A percentile compares a stretch with the other conserved stretches of the same genome.
phyloP scores from a whole-genome alignment of 2,797 vertebrate genomes.

The Otolemur crassicaudatus region DNA sequence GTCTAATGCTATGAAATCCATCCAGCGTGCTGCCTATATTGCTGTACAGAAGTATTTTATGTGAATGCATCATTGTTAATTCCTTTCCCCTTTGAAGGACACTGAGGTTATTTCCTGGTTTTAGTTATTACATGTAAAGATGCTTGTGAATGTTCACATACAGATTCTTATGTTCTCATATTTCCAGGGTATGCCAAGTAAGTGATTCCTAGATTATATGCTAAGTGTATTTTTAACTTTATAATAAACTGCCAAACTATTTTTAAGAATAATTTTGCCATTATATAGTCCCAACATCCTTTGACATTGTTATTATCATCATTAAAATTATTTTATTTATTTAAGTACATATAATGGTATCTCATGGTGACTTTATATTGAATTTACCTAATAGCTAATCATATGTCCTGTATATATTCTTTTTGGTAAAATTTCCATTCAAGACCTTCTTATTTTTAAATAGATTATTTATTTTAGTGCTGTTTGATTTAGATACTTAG shows the following conservation, averaged over 20 bases:
- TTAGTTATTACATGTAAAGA: background rate
- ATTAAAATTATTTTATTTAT: background rate
- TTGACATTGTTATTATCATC: background rate
- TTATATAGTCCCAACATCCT: background rate
- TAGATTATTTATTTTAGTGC: background rate
- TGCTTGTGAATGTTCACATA: background rate
- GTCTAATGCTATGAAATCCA: background rate
- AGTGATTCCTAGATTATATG: background rate
- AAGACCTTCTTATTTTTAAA: background rate
- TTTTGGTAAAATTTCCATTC: background rate
- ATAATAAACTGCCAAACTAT: background rate
- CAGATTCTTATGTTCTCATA: background rate
- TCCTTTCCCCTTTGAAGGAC: background rate
- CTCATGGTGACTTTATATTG: background rate
- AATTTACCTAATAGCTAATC: background rate
- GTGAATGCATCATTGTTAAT: background rate
- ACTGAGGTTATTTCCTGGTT: background rate
- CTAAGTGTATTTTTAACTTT: background rate
- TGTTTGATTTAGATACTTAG: background rate
- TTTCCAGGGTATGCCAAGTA: background rate
- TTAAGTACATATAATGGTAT: background rate
- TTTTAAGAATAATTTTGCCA: background rate
- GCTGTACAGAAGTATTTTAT: background rate
- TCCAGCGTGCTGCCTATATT: background rate
- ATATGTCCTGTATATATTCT: background rate